These are phyloP conservation scores for Hypocryptadius cinnamomeus DNA, from an alignment of 2,113 vertebrate genomes.

Conservation along the genomic window DNA sequence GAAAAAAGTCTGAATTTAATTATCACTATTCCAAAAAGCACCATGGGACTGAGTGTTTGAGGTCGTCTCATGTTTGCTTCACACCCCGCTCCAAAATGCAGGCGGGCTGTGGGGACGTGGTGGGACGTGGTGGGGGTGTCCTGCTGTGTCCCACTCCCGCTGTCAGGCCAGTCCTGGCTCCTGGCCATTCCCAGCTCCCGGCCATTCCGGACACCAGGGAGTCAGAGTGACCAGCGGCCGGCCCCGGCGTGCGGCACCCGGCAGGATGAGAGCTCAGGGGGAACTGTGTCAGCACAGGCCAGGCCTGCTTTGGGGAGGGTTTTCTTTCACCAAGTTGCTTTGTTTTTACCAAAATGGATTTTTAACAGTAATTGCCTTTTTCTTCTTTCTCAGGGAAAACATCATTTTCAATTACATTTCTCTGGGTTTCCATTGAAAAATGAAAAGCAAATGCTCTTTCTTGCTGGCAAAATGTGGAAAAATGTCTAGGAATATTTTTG, in stretches of 20 bases:
- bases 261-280: not conserved
- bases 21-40: conserved; percentile 58
- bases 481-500: conserved; percentile 60
- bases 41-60: conserved; percentile 40
- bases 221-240: rapidly evolving
- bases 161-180: not conserved
- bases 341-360: conserved; percentile 19
- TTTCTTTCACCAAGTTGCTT: conserved; percentile 5
- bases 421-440: conserved; percentile 49
- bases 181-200: not conserved
- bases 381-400: conserved; percentile 1
- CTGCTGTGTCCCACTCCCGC: not conserved
- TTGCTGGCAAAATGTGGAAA: conserved; percentile 11
- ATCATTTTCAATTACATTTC: conserved; percentile 35
- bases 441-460: conserved; percentile 53
- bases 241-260: rapidly evolving
- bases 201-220: not conserved
- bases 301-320: not conserved
- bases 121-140: not conserved
- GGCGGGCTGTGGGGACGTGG: not conserved
- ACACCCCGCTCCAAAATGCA: conserved; percentile 13
- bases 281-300: not conserved
- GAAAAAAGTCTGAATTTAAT: conserved; percentile 63
- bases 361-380: not conserved
- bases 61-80: conserved; percentile 42